A percentile compares a stretch with the other conserved stretches of the same genome.
Conservation (phyloP, 2,113 vertebrate species). For the Gnathonemus longibarbis region DNA sequence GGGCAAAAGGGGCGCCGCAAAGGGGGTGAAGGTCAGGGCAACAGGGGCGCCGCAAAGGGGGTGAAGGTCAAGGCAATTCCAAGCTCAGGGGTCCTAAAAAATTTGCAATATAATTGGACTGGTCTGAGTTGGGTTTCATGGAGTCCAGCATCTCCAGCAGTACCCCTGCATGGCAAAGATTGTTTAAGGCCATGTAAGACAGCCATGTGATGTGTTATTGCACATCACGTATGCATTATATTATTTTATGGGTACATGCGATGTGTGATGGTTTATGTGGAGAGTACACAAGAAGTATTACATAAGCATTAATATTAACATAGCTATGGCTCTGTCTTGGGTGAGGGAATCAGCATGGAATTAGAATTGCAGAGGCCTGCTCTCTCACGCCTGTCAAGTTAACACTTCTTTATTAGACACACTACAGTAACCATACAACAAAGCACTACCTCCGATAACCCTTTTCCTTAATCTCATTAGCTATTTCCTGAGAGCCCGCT, state of each 20-base stretch:
- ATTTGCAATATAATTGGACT: background rate
- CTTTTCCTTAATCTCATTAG: constrained; percentile 1
- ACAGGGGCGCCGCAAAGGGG: background rate
- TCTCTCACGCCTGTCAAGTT: constrained; percentile 13
- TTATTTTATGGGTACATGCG: background rate
- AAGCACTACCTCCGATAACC: background rate
- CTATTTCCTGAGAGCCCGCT: background rate
- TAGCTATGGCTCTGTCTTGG: background rate
- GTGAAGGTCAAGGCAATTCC: background rate
- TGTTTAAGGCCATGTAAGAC: background rate
- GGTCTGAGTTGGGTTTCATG: background rate
- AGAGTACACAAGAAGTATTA: background rate
- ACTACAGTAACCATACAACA: background rate
- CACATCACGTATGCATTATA: background rate
- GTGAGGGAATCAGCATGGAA: background rate
- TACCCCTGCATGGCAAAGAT: background rate
- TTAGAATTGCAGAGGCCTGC: background rate
- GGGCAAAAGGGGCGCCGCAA: background rate
- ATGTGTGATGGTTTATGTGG: background rate
- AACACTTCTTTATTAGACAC: constrained; percentile 7
- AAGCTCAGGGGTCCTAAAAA: background rate
- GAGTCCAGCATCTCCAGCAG: background rate
- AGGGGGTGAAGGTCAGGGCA: too few relatives aligned
- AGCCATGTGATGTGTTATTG: background rate
- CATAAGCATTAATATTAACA: background rate